A percentile compares a stretch with the other conserved stretches of the same genome.
Evolutionary conservation across 2,888 invertebrate species (phyloP).

Genomic region (Himalopsyche japonica): DNA sequence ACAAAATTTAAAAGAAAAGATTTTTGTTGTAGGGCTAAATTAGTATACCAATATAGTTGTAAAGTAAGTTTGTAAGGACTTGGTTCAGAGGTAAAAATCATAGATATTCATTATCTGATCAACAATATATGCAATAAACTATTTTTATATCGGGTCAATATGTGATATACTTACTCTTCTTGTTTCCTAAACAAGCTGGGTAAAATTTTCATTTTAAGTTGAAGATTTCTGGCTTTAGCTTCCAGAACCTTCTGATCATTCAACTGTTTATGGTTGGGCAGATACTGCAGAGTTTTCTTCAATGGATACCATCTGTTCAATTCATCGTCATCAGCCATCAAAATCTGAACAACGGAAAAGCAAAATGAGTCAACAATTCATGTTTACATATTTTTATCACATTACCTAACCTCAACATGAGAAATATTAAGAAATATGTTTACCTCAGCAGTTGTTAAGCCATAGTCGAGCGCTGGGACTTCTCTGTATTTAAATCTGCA

Average conservation of each 20-base stretch:
- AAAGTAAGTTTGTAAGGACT: too few relatives aligned
- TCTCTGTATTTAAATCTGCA: constrained; percentile 92
- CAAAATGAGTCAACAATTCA: too few relatives aligned
- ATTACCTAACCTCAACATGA: too few relatives aligned
- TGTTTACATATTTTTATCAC: too few relatives aligned
- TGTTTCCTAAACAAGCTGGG: constrained; percentile 71
- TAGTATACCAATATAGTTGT: too few relatives aligned
- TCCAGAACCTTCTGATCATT: constrained; percentile 77
- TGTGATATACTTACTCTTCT: constrained; percentile 42
- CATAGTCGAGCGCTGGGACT: constrained; percentile 88
- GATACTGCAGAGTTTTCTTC: constrained; percentile 80
- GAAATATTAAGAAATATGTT: neutral
- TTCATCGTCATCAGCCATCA: constrained; percentile 89
- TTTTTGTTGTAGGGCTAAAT: too few relatives aligned
- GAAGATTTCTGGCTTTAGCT: constrained; percentile 71
- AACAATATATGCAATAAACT: too few relatives aligned
- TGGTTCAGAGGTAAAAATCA: too few relatives aligned
- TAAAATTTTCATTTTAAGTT: constrained; percentile 77
- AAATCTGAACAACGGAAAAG: constrained; percentile 65
- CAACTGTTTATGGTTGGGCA: constrained; percentile 76
- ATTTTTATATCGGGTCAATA: too few relatives aligned
- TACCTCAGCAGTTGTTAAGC: constrained; percentile 89
- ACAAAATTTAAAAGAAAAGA: too few relatives aligned
- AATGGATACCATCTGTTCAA: constrained; percentile 94
- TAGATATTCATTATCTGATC: too few relatives aligned